A percentile compares a stretch with the other conserved stretches of the same genome.
These are phyloP conservation scores for Galerucella nymphaeae DNA, from an alignment of 2,888 invertebrate species.

Conservation along the genomic window DNA sequence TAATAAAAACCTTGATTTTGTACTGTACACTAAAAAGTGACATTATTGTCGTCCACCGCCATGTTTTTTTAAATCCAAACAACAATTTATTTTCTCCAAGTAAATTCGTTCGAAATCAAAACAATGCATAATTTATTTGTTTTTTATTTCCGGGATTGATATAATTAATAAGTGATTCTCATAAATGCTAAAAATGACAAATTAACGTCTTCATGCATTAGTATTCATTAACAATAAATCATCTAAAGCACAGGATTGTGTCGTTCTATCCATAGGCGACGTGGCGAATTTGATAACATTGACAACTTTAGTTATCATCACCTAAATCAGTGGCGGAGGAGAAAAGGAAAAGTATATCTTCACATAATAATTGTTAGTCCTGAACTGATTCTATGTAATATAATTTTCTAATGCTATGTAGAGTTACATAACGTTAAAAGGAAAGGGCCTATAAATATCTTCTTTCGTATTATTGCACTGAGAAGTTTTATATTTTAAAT, in stretches of 20 bases:
- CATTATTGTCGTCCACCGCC: too few relatives aligned
- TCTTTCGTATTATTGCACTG: too few relatives aligned
- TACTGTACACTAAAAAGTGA: too few relatives aligned
- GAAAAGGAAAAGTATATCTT: background rate
- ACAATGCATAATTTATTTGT: slow-evolving; percentile 16
- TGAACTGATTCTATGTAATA: too few relatives aligned
- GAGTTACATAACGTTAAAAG: too few relatives aligned
- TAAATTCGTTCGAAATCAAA: background rate
- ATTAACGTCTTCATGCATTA: slow-evolving; percentile 12
- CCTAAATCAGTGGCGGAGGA: background rate
- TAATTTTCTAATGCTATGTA: too few relatives aligned
- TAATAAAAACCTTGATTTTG: too few relatives aligned
- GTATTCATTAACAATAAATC: slow-evolving; percentile 14
- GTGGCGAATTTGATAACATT: background rate
- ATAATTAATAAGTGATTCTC: background rate
- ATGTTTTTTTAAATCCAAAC: too few relatives aligned
- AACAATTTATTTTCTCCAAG: too few relatives aligned
- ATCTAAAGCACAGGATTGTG: slow-evolving; percentile 3
- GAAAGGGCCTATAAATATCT: too few relatives aligned
- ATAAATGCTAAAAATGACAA: slow-evolving; percentile 14
- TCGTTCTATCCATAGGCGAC: background rate
- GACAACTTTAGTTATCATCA: slow-evolving; percentile 1
- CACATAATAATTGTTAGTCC: too few relatives aligned
- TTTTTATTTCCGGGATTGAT: slow-evolving; percentile 13
- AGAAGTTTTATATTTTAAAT: too few relatives aligned